Evolutionary conservation across 2,888 invertebrate species (phyloP).

Genomic region (Synanthedon andrenaeformis): DNA sequence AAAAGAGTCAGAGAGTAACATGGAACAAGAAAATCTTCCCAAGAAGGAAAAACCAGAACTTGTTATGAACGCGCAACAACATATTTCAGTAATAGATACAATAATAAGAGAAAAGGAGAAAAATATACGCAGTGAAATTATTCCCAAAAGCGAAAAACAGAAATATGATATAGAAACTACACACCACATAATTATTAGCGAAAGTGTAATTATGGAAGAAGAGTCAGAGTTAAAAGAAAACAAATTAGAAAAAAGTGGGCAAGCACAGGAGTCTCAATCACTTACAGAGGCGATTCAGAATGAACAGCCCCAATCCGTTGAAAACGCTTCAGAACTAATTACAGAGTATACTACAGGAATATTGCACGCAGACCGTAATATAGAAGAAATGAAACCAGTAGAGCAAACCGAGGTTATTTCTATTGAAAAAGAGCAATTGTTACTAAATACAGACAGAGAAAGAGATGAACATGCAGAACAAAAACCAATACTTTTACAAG

Average conservation of each 20-base stretch:
- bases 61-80: slow-evolving; percentile 30
- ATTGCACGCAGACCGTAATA: slow-evolving; percentile 13
- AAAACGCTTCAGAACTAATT: slow-evolving; percentile 11
- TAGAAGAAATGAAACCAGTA: slow-evolving; percentile 16
- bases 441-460: slow-evolving; percentile 23
- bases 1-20: slow-evolving; percentile 28
- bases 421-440: slow-evolving; percentile 25
- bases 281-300: slow-evolving; percentile 21
- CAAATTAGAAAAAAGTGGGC: slow-evolving; percentile 18
- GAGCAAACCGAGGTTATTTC: slow-evolving; percentile 19
- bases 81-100: slow-evolving; percentile 34
- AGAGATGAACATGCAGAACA: slow-evolving; percentile 28
- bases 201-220: slow-evolving; percentile 38
- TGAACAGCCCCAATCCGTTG: slow-evolving; percentile 23
- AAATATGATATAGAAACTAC: slow-evolving; percentile 26
- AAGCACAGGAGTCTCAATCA: slow-evolving; percentile 16
- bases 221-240: slow-evolving; percentile 18
- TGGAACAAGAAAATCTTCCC: slow-evolving; percentile 13
- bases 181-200: slow-evolving; percentile 36
- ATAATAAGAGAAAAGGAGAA: slow-evolving; percentile 36
- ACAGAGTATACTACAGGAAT: slow-evolving; percentile 7
- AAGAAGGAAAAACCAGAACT: slow-evolving; percentile 21
- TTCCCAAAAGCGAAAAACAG: slow-evolving; percentile 20
- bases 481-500: slow-evolving; percentile 28
- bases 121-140: slow-evolving; percentile 14